phyloP scores from a whole-genome alignment of 2,888 invertebrate species.

The Therioaphis trifolii region DNA sequence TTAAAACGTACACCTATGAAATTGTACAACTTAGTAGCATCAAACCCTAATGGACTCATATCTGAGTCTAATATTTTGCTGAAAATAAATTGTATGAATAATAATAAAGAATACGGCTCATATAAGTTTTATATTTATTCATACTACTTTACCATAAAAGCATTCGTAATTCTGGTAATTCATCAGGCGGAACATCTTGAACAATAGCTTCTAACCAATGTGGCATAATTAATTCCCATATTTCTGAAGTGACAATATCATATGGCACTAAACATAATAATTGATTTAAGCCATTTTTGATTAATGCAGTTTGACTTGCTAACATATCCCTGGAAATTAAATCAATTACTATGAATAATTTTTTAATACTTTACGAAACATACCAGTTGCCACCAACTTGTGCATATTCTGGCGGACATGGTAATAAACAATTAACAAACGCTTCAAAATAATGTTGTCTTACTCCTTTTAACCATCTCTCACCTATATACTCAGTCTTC shows the following conservation, averaged over 20 bases:
- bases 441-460: constrained; percentile 86
- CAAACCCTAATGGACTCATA: constrained; percentile 93
- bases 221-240: constrained; percentile 99
- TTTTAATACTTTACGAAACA: constrained; percentile 5
- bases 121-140: neutral
- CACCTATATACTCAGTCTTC: constrained; percentile 91
- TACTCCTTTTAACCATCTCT: constrained; percentile 85
- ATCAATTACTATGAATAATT: constrained; percentile 13
- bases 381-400: constrained; percentile 95
- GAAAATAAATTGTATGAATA: constrained; percentile 66
- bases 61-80: constrained; percentile 97
- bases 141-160: constrained; percentile 74
- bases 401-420: constrained; percentile 96
- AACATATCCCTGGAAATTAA: constrained; percentile 78
- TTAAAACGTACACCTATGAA: constrained; percentile 90
- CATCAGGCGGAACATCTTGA: constrained; percentile 90
- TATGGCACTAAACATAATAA: constrained; percentile 97
- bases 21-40: constrained; percentile 93
- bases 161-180: constrained; percentile 84
- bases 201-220: constrained; percentile 99
- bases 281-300: constrained; percentile 94
- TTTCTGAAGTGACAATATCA: constrained; percentile 94
- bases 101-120: neutral
- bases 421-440: constrained; percentile 91
- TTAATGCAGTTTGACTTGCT: constrained; percentile 86